phyloP scores from a whole-genome alignment of 2,888 invertebrate genomes.

The Zeuzera pyrina region DNA sequence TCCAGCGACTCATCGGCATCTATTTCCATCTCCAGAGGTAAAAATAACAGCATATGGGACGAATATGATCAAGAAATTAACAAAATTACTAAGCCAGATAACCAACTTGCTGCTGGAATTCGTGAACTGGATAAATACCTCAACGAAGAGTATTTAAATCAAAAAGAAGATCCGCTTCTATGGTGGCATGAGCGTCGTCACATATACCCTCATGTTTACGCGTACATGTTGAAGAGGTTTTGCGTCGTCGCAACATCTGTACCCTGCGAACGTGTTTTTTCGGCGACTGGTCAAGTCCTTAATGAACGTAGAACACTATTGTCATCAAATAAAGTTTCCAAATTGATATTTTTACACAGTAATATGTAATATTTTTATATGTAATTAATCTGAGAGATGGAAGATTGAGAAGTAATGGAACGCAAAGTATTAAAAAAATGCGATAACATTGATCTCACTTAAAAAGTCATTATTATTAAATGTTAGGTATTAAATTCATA shows the following conservation, averaged over 20 bases:
- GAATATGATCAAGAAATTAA: conserved; percentile 12
- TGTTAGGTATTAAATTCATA: neutral
- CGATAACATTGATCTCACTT: neutral
- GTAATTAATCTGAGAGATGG: neutral
- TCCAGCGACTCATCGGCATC: neutral
- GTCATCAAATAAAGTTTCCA: conserved; percentile 14
- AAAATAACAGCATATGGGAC: conserved; percentile 10
- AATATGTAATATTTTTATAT: conserved; percentile 1
- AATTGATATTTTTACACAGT: conserved; percentile 12
- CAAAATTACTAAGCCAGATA: conserved; percentile 7
- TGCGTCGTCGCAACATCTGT: conserved; percentile 21
- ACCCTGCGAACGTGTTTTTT: conserved; percentile 22
- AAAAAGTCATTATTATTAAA: neutral
- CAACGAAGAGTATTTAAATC: conserved; percentile 12
- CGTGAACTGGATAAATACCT: conserved; percentile 18
- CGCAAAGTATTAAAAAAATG: neutral
- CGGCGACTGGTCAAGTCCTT: conserved; percentile 19
- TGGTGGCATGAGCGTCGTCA: neutral
- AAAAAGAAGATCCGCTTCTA: conserved; percentile 13
- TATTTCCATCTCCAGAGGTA: neutral
- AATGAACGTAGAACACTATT: conserved; percentile 19
- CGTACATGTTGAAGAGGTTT: conserved; percentile 15
- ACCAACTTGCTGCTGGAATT: conserved; percentile 14
- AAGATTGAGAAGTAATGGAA: neutral
- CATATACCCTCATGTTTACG: conserved; percentile 8